A percentile compares a stretch with the other conserved stretches of the same genome.
These are phyloP conservation scores for Myotis myotis DNA, from an alignment of 2,797 vertebrate genomes.

Conservation along the genomic window DNA sequence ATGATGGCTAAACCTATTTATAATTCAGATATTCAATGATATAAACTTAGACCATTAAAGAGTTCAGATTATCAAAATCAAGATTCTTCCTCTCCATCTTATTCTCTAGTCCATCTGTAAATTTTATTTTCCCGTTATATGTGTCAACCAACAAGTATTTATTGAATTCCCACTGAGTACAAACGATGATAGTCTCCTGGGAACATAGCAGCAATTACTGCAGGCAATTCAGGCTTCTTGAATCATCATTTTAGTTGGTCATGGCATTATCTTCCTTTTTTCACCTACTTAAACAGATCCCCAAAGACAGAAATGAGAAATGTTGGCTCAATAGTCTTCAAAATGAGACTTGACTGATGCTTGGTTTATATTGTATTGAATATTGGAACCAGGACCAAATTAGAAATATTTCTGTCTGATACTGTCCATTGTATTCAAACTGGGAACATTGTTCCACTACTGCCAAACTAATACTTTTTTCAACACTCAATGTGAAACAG, in stretches of 20 bases:
- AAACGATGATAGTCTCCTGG: not conserved
- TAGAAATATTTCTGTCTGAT: not conserved
- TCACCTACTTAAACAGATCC: not conserved
- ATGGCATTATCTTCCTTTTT: not conserved
- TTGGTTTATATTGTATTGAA: not conserved
- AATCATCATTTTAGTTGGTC: constrained; percentile 2
- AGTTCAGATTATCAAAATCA: constrained; percentile 12
- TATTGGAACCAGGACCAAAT: not conserved
- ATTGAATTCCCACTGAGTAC: not conserved
- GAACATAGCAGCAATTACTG: not conserved
- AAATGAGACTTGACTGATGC: not conserved
- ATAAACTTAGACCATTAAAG: not conserved
- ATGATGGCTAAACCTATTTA: not conserved
- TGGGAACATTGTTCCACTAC: not conserved
- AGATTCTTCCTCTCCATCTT: not conserved
- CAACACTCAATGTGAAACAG: not conserved
- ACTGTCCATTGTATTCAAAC: not conserved
- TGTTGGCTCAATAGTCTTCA: not conserved
- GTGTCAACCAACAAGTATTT: not conserved
- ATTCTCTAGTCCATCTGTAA: not conserved
- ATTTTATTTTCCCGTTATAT: not conserved
- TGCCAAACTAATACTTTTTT: not conserved
- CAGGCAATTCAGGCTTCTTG: not conserved
- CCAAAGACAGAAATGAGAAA: constrained; percentile 12
- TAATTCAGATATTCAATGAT: not conserved